phyloP scores from a whole-genome alignment of 2,888 invertebrate genomes.

The Drosophila incognita region DNA sequence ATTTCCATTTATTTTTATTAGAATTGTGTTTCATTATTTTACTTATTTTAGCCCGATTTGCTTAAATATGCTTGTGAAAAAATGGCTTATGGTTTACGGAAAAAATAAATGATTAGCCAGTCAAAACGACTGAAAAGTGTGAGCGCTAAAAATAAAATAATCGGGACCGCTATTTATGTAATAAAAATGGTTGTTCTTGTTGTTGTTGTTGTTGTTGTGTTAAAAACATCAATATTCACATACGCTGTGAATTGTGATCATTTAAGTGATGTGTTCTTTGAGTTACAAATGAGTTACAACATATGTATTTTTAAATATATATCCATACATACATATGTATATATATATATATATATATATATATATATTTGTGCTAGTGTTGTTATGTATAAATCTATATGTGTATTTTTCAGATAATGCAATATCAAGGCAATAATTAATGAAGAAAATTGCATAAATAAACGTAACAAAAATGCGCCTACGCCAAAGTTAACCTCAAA shows the following conservation, averaged over 20 bases:
- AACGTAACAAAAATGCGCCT: constrained; percentile 67
- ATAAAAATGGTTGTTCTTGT: constrained; percentile 60
- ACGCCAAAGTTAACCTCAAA: constrained; percentile 69
- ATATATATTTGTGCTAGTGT: neutral
- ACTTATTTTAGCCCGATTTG: constrained; percentile 16
- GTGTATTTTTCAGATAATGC: constrained; percentile 77
- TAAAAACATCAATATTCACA: constrained; percentile 26
- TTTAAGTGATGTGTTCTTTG: constrained; percentile 46
- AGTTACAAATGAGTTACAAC: constrained; percentile 12
- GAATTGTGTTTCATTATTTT: constrained; percentile 10
- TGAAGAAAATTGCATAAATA: constrained; percentile 28
- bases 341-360: neutral
- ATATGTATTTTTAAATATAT: constrained; percentile 5
- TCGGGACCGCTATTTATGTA: constrained; percentile 83
- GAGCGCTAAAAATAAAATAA: constrained; percentile 83
- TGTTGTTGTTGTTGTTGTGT: constrained; percentile 27
- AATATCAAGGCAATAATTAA: constrained; percentile 37
- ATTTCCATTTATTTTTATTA: constrained; percentile 45
- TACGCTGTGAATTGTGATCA: constrained; percentile 8
- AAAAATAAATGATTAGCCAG: constrained; percentile 64
- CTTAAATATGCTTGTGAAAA: constrained; percentile 33
- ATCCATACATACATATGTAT: constrained; percentile 24
- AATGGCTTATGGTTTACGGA: constrained; percentile 51
- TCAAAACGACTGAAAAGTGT: constrained; percentile 58
- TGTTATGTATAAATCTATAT: neutral